These are phyloP conservation scores for Ciconia maguari DNA, from an alignment of 2,113 vertebrate species.

Conservation along the genomic window DNA sequence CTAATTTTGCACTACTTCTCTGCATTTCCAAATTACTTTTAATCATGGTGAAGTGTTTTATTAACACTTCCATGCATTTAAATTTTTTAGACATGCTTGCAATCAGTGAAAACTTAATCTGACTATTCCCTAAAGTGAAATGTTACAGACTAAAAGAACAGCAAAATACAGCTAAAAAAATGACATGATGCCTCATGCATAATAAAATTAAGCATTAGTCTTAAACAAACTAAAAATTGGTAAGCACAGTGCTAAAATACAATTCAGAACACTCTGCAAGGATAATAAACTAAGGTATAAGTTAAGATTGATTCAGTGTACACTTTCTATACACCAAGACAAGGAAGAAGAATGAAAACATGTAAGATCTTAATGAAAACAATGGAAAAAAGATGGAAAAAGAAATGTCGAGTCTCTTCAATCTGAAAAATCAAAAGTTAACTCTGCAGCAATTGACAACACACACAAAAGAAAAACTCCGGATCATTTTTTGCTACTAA, in stretches of 20 bases:
- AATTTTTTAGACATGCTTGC: not conserved
- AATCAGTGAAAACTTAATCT: not conserved
- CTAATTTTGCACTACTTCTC: not conserved
- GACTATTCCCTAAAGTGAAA: not conserved
- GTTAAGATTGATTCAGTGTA: not conserved
- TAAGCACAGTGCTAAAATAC: not conserved
- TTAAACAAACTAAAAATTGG: not conserved
- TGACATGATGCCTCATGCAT: accelerated
- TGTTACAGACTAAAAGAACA: not conserved
- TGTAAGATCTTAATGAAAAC: not conserved
- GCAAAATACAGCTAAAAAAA: not conserved
- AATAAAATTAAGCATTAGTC: not conserved
- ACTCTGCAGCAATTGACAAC: not conserved
- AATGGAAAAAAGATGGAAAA: not conserved
- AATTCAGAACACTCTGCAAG: not conserved
- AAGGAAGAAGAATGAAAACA: not conserved
- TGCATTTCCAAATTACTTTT: not conserved
- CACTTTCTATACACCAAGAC: not conserved
- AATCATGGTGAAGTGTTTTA: not conserved
- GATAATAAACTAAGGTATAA: not conserved
- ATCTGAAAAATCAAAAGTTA: not conserved
- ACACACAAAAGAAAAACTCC: not conserved
- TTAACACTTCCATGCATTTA: not conserved
- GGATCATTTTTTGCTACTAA: not conserved
- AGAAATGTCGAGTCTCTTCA: not conserved